Evolutionary conservation across 2,888 invertebrate species (phyloP).

Genomic region (Drosophila acutilabella): DNA sequence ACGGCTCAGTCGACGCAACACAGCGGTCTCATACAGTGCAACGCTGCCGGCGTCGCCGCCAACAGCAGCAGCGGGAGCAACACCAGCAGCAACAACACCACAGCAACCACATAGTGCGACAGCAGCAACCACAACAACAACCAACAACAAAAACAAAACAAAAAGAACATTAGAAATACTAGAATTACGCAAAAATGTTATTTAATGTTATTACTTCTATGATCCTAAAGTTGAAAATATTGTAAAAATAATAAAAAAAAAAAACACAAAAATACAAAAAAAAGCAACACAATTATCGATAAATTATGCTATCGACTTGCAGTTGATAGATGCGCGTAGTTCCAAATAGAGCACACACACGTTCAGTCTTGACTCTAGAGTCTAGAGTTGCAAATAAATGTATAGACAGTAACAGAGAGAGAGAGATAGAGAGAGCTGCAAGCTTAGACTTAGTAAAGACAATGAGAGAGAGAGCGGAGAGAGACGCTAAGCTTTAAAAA

Average conservation of each 20-base stretch:
- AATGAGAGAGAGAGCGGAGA: conserved; percentile 13
- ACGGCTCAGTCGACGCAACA: conserved; percentile 60
- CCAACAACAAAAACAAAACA: conserved; percentile 48
- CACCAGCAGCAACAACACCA: conserved; percentile 68
- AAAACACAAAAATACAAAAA: conserved; percentile 28
- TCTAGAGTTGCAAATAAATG: conserved; percentile 29
- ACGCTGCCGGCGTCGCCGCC: conserved; percentile 69
- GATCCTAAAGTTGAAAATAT: conserved; percentile 80
- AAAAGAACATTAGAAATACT: conserved; percentile 76
- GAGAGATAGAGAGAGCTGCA: conserved; percentile 48
- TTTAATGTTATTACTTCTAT: conserved; percentile 80
- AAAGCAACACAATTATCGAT: conserved; percentile 59
- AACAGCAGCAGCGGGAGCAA: conserved; percentile 17
- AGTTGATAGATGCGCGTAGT: conserved; percentile 49
- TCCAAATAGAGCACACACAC: conserved; percentile 47
- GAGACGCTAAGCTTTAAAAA: conserved; percentile 22
- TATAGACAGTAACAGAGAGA: conserved; percentile 9
- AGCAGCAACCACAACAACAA: conserved; percentile 68
- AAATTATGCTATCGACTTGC: conserved; percentile 35
- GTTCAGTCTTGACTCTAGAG: conserved; percentile 17
- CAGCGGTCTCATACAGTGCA: conserved; percentile 84
- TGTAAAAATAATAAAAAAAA: conserved; percentile 74
- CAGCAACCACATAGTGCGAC: conserved; percentile 84
- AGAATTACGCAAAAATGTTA: conserved; percentile 80
- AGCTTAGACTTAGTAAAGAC: conserved; percentile 47